Percentiles rank a stretch among this genome's conserved stretches.
These are phyloP conservation scores for Acronicta psi DNA, from an alignment of 2,888 invertebrate genomes.

Conservation along the genomic window DNA sequence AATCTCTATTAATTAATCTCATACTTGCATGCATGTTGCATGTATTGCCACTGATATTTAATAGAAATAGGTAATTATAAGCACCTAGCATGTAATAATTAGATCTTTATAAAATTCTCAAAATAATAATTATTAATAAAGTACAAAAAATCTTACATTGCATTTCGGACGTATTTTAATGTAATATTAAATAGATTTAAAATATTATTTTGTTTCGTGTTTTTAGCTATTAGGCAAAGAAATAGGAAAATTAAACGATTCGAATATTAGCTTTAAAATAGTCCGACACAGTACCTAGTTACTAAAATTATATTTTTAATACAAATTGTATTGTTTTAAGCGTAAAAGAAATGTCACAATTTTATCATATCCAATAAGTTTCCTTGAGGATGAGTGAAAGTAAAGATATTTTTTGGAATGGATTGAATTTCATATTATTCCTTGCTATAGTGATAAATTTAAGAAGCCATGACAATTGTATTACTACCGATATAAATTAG, in stretches of 20 bases:
- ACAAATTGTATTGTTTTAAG: too few species aligned
- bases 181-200: conserved; percentile 12
- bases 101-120: conserved; percentile 1
- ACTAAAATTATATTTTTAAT: background rate
- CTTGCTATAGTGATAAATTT: conserved; percentile 60
- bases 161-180: conserved; percentile 34
- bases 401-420: background rate
- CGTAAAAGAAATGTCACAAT: conserved; percentile 4
- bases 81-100: conserved; percentile 4
- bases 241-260: conserved; percentile 2
- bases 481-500: conserved; percentile 27
- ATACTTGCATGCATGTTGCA: conserved; percentile 4
- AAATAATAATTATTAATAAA: conserved; percentile 26
- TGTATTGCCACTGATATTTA: conserved; percentile 9
- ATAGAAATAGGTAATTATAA: conserved; percentile 5
- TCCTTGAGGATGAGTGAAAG: conserved; percentile 19
- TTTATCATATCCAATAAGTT: conserved; percentile 23
- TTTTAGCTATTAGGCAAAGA: conserved; percentile 14
- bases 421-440: conserved; percentile 44
- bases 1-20: conserved; percentile 34
- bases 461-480: conserved; percentile 45
- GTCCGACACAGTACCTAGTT: background rate
- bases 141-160: conserved; percentile 49
- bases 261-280: background rate
- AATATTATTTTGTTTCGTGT: conserved; percentile 27